Evolutionary conservation across 2,113 vertebrate species (phyloP).

Genomic region (Clarias macrocephalus): DNA sequence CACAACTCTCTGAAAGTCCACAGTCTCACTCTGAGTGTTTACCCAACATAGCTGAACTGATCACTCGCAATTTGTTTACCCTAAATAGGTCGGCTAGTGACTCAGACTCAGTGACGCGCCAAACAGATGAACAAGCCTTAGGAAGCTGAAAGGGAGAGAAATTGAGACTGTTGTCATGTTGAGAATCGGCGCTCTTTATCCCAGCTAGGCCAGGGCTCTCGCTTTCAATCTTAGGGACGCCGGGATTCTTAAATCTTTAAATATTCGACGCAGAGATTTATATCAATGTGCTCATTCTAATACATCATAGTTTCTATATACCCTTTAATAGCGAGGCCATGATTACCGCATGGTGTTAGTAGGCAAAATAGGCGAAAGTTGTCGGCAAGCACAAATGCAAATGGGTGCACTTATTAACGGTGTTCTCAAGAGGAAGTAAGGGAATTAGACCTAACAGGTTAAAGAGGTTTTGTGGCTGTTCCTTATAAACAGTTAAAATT

Average conservation of each 20-base stretch:
- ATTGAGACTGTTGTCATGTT: slow-evolving; percentile 20
- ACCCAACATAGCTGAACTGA: slow-evolving; percentile 26
- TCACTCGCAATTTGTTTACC: slow-evolving; percentile 26
- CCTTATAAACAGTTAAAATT: background rate
- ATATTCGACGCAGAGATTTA: background rate
- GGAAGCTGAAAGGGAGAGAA: background rate
- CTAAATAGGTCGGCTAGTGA: slow-evolving; percentile 20
- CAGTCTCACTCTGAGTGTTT: slow-evolving; percentile 9
- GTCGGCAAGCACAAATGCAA: no score
- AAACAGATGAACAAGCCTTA: slow-evolving; percentile 39
- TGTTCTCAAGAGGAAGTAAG: background rate
- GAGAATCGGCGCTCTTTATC: background rate
- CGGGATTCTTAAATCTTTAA: background rate
- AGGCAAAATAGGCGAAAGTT: no score
- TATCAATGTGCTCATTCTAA: background rate
- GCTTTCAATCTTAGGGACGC: background rate
- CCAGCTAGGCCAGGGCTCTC: background rate
- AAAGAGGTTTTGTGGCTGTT: background rate
- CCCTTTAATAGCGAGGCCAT: no score
- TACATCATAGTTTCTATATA: background rate
- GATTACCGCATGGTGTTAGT: no score
- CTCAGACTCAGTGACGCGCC: background rate
- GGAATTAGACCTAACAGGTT: background rate
- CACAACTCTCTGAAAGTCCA: slow-evolving; percentile 1
- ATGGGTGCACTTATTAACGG: no score